phyloP scores from a whole-genome alignment of 1,140 invertebrate species.

The Aphelinus atriplicis region DNA sequence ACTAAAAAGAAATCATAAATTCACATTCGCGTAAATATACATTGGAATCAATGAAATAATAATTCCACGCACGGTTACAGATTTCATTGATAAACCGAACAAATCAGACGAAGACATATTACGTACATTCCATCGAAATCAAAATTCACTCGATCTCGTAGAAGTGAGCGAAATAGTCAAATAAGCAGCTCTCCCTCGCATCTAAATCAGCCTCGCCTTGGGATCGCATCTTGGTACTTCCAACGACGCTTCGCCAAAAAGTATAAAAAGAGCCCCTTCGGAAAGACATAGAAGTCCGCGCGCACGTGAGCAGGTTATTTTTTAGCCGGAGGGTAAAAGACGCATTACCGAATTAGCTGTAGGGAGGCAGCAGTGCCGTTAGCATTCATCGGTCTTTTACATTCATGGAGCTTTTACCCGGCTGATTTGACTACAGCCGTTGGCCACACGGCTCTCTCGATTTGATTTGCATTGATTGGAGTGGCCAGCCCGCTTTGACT shows the following conservation, averaged over 20 bases:
- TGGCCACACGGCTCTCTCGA: conserved; percentile 43
- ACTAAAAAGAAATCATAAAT: too few species aligned
- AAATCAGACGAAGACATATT: conserved; percentile 20
- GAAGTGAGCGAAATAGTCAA: conserved; percentile 8
- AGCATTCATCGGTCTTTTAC: conserved; percentile 63
- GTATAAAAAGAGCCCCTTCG: too few species aligned
- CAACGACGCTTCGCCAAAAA: neutral
- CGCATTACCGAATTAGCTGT: conserved; percentile 65
- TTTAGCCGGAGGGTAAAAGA: conserved; percentile 47
- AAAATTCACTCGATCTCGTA: conserved; percentile 14
- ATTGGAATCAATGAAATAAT: too few species aligned
- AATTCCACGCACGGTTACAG: too few species aligned
- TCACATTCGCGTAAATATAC: too few species aligned
- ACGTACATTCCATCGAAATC: conserved; percentile 27
- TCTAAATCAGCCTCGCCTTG: neutral
- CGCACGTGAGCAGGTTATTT: conserved; percentile 46
- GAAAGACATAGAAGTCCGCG: too few species aligned
- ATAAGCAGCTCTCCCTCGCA: conserved; percentile 29
- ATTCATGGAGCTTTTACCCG: conserved; percentile 66
- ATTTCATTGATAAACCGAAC: too few species aligned
- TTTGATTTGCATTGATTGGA: conserved; percentile 68
- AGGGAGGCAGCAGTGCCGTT: conserved; percentile 45
- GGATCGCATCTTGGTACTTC: neutral
- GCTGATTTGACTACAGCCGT: conserved; percentile 63
- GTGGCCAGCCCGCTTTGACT: conserved; percentile 54